These are phyloP conservation scores for Trisateles emortualis DNA, from an alignment of 2,888 invertebrate genomes.

Conservation along the genomic window DNA sequence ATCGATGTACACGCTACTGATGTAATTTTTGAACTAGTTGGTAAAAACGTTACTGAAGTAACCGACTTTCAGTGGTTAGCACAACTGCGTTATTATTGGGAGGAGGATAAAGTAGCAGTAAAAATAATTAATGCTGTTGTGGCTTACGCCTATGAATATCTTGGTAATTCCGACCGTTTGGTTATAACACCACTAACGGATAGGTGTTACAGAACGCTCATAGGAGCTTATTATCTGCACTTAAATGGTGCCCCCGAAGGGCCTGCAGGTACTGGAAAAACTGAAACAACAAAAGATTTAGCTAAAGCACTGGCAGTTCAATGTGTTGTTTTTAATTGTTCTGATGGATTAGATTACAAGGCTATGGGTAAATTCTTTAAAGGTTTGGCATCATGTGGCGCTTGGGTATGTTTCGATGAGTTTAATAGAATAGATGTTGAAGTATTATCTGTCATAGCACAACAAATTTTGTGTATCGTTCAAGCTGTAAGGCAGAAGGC, in stretches of 20 bases:
- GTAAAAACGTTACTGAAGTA: conserved; percentile 89
- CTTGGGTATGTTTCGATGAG: conserved; percentile 96
- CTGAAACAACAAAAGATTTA: conserved; percentile 96
- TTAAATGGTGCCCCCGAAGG: conserved; percentile 95
- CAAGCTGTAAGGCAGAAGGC: conserved; percentile 90
- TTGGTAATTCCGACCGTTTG: conserved; percentile 92
- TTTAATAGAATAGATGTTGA: conserved; percentile 95
- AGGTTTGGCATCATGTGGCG: conserved; percentile 93
- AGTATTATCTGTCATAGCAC: conserved; percentile 94
- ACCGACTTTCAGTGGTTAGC: conserved; percentile 95
- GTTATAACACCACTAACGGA: conserved; percentile 92
- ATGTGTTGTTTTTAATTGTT: conserved; percentile 95
- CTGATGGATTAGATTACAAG: conserved; percentile 94
- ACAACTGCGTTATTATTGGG: conserved; percentile 94
- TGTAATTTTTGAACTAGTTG: conserved; percentile 89
- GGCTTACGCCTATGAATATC: conserved; percentile 93
- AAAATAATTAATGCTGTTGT: conserved; percentile 93
- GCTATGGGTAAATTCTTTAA: conserved; percentile 96
- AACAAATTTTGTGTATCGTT: conserved; percentile 93
- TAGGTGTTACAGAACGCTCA: conserved; percentile 93
- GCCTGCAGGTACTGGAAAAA: conserved; percentile 96
- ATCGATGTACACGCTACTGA: conserved; percentile 95
- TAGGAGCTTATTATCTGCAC: conserved; percentile 94
- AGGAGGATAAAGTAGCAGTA: conserved; percentile 89
- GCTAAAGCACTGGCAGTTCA: conserved; percentile 97